These are phyloP conservation scores for cattle (Bos taurus) DNA, from an alignment of 2,113 vertebrate genomes.

Conservation along the genomic window ARS-UCD2.0 NC_037337.1:20569501-20570000, in stretches of 20 bases:
- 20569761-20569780: too few relatives aligned
- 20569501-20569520: background rate
- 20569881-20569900: background rate
- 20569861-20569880: fast-evolving
- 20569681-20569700: too few relatives aligned
- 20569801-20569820: background rate
- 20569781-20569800: background rate
- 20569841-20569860: background rate
- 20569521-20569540: background rate
- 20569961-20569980: background rate
- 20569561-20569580: background rate
- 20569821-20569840: background rate
- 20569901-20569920: background rate
- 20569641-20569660: background rate
- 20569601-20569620: background rate
- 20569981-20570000: background rate
- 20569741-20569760: background rate
- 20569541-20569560: background rate
- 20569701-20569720: background rate
- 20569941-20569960: background rate
- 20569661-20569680: background rate
- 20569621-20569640: background rate
- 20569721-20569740: background rate
- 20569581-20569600: background rate
- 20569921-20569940: background rate